Base-by-base conservation (phyloP, 1,140 invertebrate genomes). In the Venturia canescens region DNA sequence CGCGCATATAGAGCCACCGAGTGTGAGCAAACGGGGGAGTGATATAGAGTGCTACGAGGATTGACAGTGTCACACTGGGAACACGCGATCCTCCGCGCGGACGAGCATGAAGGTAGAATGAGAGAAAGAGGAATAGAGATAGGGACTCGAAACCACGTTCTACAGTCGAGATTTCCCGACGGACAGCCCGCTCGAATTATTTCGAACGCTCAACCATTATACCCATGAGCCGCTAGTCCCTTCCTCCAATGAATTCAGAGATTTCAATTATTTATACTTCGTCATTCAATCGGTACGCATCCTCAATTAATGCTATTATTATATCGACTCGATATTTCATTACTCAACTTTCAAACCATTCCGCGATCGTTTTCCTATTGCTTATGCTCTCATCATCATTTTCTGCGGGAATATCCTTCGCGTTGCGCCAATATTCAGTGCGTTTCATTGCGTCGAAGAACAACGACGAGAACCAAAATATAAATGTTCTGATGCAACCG, bases 21-120 rank as follows among this genome's bases (percentile, higher is more conserved):
- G 38, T 44, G 7, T 44, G 50, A 53, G 16, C 50, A 18, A 70
- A 70, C 16, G 69, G 34, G 69, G 69, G 69, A 63, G 60, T 71
- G 16, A 53, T 71, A 71, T 34, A 48, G 69, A 71, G 69, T 71
- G 34, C 69, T 29, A 26, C 21, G 38, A 71, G 69, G 44, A 71
- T 71, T 71, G 69, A 71, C 69, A 71, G 69, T 48, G 69, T 71
- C 69, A 71, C 69, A 71, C 69, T 48, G 69, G 34, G 69, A 71
- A 48, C 38, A 71, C 38, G 69, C 69, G 69, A 71, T 71, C 69
- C 69, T 71, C 23, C 34, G 34, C 7, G 18, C 23, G 69, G 69
- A 48, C 69, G 38, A 34, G 38, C 31, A 13, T n/a, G 31, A n/a
- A 71, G 38, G 16, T 18, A 23, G 31, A 38, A 3, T n/a, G 29